Conservation (phyloP, 92 coral and sea anemone genomes). For the Nematostella vectensis region DNA sequence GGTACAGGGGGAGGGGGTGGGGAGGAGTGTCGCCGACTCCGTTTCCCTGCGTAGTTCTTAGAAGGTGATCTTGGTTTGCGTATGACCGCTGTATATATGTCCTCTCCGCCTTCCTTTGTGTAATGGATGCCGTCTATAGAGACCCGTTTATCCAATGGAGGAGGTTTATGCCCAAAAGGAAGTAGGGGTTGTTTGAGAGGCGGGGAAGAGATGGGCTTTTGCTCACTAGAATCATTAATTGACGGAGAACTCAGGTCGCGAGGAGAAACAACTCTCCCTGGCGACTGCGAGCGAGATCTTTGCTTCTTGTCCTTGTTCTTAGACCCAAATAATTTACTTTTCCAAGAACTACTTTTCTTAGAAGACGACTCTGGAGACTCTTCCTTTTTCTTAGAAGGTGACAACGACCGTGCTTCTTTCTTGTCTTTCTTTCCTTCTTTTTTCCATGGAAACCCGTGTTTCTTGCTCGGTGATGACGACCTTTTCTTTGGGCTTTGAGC, state of each 20-base stretch:
- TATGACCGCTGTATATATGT: background rate
- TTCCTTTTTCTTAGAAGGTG: slow-evolving; percentile 9
- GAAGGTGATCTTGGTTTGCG: slow-evolving; percentile 14
- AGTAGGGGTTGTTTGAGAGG: background rate
- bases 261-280: background rate
- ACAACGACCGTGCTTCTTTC: background rate
- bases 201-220: slow-evolving; percentile 14
- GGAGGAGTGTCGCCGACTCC: slow-evolving; percentile 13
- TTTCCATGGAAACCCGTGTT: slow-evolving; percentile 11
- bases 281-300: slow-evolving; percentile 1
- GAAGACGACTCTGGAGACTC: slow-evolving; percentile 3
- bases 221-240: background rate
- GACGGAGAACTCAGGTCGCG: background rate
- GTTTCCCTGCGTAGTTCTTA: slow-evolving; percentile 25
- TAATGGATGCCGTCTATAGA: background rate
- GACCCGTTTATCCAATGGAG: slow-evolving; percentile 12
- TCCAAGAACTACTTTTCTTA: slow-evolving; percentile 67
- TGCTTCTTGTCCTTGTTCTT: background rate
- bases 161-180: slow-evolving; percentile 15
- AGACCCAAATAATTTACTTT: slow-evolving; percentile 55
- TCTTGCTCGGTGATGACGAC: slow-evolving; percentile 15
- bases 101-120: background rate
- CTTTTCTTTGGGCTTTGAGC: background rate
- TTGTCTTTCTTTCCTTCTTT: slow-evolving; percentile 18
- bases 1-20: slow-evolving; percentile 73